These are phyloP conservation scores for Bacillus rossius DNA, from an alignment of 1,140 invertebrate genomes.

Conservation along the genomic window DNA sequence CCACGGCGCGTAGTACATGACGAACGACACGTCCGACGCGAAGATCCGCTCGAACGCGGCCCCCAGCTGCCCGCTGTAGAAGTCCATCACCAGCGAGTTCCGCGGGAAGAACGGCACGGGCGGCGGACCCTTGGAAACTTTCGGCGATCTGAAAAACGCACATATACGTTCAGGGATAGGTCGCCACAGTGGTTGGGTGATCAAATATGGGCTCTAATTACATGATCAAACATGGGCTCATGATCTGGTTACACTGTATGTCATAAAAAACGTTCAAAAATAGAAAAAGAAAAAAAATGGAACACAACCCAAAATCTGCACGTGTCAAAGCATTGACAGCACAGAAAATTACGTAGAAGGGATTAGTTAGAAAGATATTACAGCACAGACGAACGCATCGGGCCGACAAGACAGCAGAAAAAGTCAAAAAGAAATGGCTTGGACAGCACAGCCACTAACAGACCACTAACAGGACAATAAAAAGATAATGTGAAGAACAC, in stretches of 20 bases:
- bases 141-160: constrained; percentile 53
- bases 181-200: too few species aligned
- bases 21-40: constrained; percentile 62
- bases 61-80: constrained; percentile 62
- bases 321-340: too few species aligned
- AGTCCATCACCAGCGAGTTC: constrained; percentile 59
- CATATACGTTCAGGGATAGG: constrained; percentile 21
- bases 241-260: not conserved
- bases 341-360: too few species aligned
- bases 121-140: constrained; percentile 56
- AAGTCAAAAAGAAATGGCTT: too few species aligned
- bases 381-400: too few species aligned
- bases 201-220: too few species aligned
- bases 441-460: too few species aligned
- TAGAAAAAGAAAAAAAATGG: not conserved
- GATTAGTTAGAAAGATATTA: too few species aligned
- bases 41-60: constrained; percentile 53
- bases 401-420: too few species aligned
- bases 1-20: constrained; percentile 90
- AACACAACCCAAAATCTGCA: too few species aligned
- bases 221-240: not conserved
- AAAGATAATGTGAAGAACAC: too few species aligned
- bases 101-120: constrained; percentile 62
- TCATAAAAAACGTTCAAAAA: not conserved
- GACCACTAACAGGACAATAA: too few species aligned